phyloP scores from a whole-genome alignment of 2,113 vertebrate genomes.

The Desmodus rotundus region DNA sequence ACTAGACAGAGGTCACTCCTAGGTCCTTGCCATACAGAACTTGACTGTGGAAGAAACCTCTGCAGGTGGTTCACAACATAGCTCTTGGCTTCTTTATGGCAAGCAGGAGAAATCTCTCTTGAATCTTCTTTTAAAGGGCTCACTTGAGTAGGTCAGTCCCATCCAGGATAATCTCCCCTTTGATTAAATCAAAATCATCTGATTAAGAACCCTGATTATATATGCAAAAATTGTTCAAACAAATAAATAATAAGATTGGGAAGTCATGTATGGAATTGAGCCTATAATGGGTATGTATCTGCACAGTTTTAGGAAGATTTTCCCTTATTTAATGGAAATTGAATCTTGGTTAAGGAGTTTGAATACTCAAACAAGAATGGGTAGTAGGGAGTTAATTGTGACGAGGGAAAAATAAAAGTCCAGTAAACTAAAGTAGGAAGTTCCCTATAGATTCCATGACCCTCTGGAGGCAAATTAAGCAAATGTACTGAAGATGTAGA shows the following conservation, averaged over 20 bases:
- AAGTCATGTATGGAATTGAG: neutral
- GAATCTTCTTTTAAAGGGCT: neutral
- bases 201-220: neutral
- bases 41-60: neutral
- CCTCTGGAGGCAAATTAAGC: conserved; percentile 55
- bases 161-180: neutral
- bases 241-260: neutral
- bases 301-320: neutral
- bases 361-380: neutral
- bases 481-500: conserved; percentile 45
- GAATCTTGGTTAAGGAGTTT: neutral
- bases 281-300: neutral
- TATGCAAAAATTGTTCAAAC: neutral
- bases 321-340: neutral
- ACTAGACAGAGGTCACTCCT: neutral
- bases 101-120: neutral
- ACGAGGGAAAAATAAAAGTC: neutral
- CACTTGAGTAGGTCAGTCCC: neutral
- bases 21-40: neutral
- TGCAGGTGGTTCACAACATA: neutral
- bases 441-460: neutral
- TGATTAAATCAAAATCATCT: neutral
- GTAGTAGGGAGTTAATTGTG: conserved; percentile 9
- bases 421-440: conserved; percentile 26
- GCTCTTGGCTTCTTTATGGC: neutral